These are phyloP conservation scores for Baccha elongata DNA, from an alignment of 2,888 invertebrate genomes.

Conservation along the genomic window DNA sequence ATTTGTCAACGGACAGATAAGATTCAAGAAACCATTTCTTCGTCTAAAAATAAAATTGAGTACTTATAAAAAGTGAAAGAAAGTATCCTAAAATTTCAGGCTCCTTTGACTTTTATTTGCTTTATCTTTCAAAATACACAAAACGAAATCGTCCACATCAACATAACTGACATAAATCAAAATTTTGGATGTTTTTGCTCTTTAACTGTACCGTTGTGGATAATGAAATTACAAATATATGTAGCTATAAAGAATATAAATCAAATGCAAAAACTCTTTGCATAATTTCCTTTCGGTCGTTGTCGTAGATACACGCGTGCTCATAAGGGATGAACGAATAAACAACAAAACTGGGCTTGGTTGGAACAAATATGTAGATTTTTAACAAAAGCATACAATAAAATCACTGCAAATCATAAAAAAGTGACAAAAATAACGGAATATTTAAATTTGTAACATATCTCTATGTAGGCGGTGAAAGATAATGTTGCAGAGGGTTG, in stretches of 20 bases:
- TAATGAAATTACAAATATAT: background rate
- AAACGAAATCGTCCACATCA: background rate
- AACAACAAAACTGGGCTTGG: background rate
- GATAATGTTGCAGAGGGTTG: background rate
- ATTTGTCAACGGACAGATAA: too few relatives aligned
- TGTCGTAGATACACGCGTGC: slow-evolving; percentile 18
- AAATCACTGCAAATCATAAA: slow-evolving; percentile 53
- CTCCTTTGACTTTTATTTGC: too few relatives aligned
- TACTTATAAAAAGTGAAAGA: too few relatives aligned
- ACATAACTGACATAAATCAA: slow-evolving; percentile 52
- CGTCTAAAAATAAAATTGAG: too few relatives aligned
- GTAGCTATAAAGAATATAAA: slow-evolving; percentile 50
- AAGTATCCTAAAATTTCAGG: too few relatives aligned
- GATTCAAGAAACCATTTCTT: too few relatives aligned
- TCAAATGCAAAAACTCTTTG: slow-evolving; percentile 57
- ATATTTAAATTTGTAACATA: slow-evolving; percentile 41
- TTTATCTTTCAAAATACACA: background rate
- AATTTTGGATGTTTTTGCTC: slow-evolving; percentile 49
- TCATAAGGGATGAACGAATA: background rate
- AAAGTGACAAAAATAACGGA: background rate
- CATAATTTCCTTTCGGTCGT: slow-evolving; percentile 41
- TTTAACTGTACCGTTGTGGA: background rate
- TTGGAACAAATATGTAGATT: slow-evolving; percentile 15
- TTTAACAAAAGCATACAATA: too few relatives aligned
- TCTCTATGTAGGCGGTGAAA: background rate